Base-by-base conservation (phyloP, 2,113 vertebrate species). In the Panurus biarmicus region DNA sequence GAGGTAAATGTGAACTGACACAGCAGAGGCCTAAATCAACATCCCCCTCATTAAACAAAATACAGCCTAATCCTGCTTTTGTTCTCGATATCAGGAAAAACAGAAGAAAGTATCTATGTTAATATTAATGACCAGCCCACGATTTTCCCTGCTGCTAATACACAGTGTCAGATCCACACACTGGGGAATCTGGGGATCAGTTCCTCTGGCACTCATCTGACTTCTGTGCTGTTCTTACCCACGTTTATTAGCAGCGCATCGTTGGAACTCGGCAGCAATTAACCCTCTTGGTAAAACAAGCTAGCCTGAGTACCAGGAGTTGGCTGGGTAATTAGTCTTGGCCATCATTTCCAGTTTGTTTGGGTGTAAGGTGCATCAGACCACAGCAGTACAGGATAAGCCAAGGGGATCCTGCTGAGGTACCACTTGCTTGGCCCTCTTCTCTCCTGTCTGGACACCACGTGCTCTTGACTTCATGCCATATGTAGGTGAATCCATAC, bases 71-170 rank as follows among this genome's bases (percentile, higher is more conserved):
- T 95, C 91, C 92, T n/a, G 18, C 53, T 94, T 90, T 96, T 96
- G 89, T 96, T 88, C 91, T 60, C 50, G 74, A 82, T 60, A 89
- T 22, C 45, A 82, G 73, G 42, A 85, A 85, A 94, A 82, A 42
- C 35, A 92, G 70, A 89, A 92, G 77, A 95, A 94, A 92, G 92
- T 96, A 92, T 96, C 95, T 84, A 88, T 96, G 95, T 95, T 94
- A 96, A 96, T 87, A 74, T 94, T 92, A 81, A 94, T 71, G 73
- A 61, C 50, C 53, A 79, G 91, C 66, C 77, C 22, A 22, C 76
- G 7, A 18, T 89, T 94, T 91, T 92, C 58, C 48, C 62, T 73
- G 58, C 84, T 82, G 70, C 77, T 95, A 94, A 96, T 36, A 69
- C 90, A 84, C 62, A 89, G 77, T 92, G 93, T 96, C 95, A 96